A percentile compares a stretch with the other conserved stretches of the same genome.
Conservation (phyloP, 2,888 invertebrate species). For the Heliconius erato region DNA sequence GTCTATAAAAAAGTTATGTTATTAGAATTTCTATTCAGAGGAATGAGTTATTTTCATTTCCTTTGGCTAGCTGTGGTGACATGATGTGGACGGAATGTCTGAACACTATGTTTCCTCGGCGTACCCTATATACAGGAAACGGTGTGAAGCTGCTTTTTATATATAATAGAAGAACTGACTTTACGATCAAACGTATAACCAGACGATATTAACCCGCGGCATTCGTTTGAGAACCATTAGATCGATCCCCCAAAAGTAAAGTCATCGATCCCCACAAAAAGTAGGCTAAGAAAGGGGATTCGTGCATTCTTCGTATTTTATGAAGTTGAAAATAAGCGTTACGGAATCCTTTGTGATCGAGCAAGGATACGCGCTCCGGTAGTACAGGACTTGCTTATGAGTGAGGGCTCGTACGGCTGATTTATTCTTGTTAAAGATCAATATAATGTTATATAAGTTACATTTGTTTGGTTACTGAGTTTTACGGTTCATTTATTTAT, state of each 20-base stretch:
- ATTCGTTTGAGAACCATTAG: background rate
- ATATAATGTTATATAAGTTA: slow-evolving; percentile 1
- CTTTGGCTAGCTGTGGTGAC: too few relatives aligned
- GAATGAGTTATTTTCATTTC: too few relatives aligned
- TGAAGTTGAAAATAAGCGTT: slow-evolving; percentile 55
- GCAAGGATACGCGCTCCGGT: slow-evolving; percentile 20
- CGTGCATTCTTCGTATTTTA: slow-evolving; percentile 61
- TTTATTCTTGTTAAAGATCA: slow-evolving; percentile 20
- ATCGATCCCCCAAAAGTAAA: slow-evolving; percentile 23
- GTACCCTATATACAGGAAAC: background rate
- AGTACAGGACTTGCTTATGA: slow-evolving; percentile 33
- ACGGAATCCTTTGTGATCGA: slow-evolving; percentile 51
- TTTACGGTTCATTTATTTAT: background rate
- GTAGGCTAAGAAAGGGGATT: slow-evolving; percentile 50
- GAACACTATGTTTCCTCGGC: too few relatives aligned
- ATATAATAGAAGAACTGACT: background rate
- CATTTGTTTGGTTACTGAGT: background rate
- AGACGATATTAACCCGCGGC: background rate
- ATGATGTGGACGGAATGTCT: too few relatives aligned
- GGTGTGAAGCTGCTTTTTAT: background rate
- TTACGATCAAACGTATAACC: background rate
- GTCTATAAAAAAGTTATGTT: slow-evolving; percentile 86
- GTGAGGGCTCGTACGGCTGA: slow-evolving; percentile 6
- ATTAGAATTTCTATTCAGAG: background rate
- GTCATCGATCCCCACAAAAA: slow-evolving; percentile 59